A percentile compares a stretch with the other conserved stretches of the same genome.
These are phyloP conservation scores for Fratercula arctica DNA, from an alignment of 2,797 vertebrate species.

Conservation along the genomic window DNA sequence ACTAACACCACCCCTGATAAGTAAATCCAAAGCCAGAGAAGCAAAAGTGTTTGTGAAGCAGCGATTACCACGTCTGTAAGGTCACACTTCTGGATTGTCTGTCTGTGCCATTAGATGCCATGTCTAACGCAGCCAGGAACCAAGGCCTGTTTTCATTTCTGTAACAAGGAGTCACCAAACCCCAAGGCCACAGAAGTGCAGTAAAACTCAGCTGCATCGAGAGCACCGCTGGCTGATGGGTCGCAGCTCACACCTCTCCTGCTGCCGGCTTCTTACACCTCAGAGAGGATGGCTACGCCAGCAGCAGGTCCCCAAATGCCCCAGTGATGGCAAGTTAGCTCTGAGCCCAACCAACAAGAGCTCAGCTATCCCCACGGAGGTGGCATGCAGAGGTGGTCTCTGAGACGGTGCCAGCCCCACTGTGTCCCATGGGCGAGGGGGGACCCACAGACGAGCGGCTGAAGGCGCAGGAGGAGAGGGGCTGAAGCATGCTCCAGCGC, in stretches of 20 bases:
- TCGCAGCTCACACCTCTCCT: background rate
- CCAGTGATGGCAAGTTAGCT: background rate
- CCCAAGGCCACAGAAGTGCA: background rate
- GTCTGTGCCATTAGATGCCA: background rate
- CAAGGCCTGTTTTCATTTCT: background rate
- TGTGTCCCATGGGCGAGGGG: background rate
- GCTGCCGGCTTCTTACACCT: rapidly evolving
- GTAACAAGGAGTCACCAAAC: background rate
- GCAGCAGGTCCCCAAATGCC: background rate
- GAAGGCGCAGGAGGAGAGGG: background rate
- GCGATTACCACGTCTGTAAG: background rate
- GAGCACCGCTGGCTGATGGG: rapidly evolving
- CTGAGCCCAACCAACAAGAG: background rate
- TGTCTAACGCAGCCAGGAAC: rapidly evolving
- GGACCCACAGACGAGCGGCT: background rate
- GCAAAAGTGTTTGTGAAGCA: rapidly evolving
- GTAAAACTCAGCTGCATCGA: background rate
- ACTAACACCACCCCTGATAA: background rate
- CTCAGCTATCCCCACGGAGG: background rate
- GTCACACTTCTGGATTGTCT: background rate
- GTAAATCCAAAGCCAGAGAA: background rate
- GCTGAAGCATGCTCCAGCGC: background rate
- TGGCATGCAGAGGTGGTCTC: background rate
- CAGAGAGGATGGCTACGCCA: background rate
- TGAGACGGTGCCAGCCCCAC: background rate